Base-by-base conservation (phyloP, 1,140 invertebrate genomes). In the Drosophila elegans region DNA sequence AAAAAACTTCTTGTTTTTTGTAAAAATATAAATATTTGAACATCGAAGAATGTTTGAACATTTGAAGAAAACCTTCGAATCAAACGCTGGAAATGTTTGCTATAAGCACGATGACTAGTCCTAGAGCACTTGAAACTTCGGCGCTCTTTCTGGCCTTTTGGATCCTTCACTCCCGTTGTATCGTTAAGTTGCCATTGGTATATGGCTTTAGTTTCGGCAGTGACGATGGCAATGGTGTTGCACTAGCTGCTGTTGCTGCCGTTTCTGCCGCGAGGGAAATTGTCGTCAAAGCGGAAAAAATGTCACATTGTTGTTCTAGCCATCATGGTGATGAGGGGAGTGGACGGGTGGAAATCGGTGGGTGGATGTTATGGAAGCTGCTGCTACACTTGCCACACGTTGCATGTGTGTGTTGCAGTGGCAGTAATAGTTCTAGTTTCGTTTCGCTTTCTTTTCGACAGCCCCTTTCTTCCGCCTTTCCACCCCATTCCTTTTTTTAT, bases 201-300 rank as follows among this genome's bases (percentile, higher is more conserved):
- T 64, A 45, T 38, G 38, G 64, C 64, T 36, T 21, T 66, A 39
- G 32, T 32, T 51, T 51, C 48, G 48, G 48, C 48, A 77, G 41
- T 76, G 63, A 48, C 60, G 57, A 49, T 73, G 71, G 73, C 73
- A 44, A 64, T 68, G 64, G 64, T 64, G 63, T 67, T 41, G 45
- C 63, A 67, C 29, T 16, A 27, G 59, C 62, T 44, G 61, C 64
- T 55, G 78, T 74, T 68, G 46, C 62, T 66, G 79, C 71, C 82
- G 74, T 81, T 74, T 80, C 55, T 73, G 83, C 79, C 83, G 83
- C 84, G 83, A 83, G 83, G 83, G 83, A 88, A 88, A 88, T 88
- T 89, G 84, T 89, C 76, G 84, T 88, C 83, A 88, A 88, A 88
- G 84, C 71, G 80, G 54, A 88, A 88, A 81, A 88, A 88, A 83